Evolutionary conservation across 2,113 vertebrate species (phyloP).

Genomic region (Dipodomys spectabilis): DNA sequence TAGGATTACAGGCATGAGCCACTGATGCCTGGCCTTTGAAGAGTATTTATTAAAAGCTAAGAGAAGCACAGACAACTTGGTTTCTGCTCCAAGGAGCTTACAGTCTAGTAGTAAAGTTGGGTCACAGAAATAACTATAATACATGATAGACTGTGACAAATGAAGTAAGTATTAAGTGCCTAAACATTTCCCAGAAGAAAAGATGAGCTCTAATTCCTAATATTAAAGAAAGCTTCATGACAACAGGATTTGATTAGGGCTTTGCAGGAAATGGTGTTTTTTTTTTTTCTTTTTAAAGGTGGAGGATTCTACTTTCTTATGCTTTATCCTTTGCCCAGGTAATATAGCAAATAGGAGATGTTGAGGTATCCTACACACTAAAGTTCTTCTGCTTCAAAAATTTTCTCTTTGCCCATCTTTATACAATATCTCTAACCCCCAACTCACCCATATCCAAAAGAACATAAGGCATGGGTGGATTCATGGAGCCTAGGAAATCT

Average conservation of each 20-base stretch:
- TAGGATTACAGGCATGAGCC: too few relatives aligned
- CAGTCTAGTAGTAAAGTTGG: background rate
- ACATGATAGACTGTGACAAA: background rate
- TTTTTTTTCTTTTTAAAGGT: too few relatives aligned
- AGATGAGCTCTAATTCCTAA: background rate
- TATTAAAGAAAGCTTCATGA: background rate
- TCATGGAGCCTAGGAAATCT: background rate
- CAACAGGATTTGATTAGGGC: background rate
- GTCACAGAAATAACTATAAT: background rate
- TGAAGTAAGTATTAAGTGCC: background rate
- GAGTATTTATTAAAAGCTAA: constrained; percentile 13
- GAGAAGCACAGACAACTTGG: background rate
- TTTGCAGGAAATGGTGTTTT: background rate
- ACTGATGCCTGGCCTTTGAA: background rate
- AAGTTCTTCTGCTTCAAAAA: too few relatives aligned
- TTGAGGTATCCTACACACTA: too few relatives aligned
- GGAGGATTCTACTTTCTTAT: too few relatives aligned
- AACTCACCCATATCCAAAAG: background rate
- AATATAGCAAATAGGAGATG: too few relatives aligned
- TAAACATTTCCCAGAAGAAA: constrained; percentile 15
- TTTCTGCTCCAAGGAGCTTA: background rate
- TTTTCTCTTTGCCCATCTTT: too few relatives aligned
- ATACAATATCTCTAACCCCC: too few relatives aligned
- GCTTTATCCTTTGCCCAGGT: too few relatives aligned
- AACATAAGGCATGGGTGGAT: background rate